Percentiles rank a stretch among this genome's conserved stretches.
phyloP scores from a whole-genome alignment of 2,113 vertebrate species.

The Gnathonemus longibarbis region DNA sequence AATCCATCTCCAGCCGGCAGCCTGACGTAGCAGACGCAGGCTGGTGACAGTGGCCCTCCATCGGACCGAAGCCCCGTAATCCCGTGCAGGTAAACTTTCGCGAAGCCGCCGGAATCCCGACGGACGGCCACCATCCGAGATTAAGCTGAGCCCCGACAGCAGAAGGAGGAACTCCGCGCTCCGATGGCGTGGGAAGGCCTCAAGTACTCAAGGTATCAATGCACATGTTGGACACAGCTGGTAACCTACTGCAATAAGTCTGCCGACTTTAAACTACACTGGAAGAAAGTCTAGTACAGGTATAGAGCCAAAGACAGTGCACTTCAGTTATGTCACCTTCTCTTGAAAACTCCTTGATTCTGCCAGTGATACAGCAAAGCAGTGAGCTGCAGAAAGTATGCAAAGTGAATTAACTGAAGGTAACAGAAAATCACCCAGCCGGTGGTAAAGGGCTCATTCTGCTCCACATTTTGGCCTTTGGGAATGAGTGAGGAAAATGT shows the following conservation, averaged over 20 bases:
- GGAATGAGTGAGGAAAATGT: neutral
- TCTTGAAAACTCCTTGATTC: neutral
- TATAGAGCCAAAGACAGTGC: neutral
- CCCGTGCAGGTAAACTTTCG: neutral
- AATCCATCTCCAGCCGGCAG: neutral
- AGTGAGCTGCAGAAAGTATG: neutral
- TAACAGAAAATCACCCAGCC: neutral
- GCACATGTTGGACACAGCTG: neutral
- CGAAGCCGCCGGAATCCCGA: neutral
- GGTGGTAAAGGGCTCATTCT: neutral
- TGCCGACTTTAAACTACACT: neutral
- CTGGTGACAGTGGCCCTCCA: neutral
- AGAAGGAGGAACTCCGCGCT: neutral
- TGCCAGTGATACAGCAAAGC: neutral
- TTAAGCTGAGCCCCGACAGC: neutral
- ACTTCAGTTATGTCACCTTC: neutral
- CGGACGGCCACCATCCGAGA: neutral
- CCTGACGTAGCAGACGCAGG: neutral
- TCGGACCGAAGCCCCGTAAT: neutral
- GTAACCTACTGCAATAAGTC: neutral
- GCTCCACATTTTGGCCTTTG: neutral
- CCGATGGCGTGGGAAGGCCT: neutral
- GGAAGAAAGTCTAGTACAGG: neutral
- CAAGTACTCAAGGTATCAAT: neutral
- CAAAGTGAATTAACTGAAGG: neutral